phyloP scores from a whole-genome alignment of 2,888 invertebrate species.

The Noctua janthina region DNA sequence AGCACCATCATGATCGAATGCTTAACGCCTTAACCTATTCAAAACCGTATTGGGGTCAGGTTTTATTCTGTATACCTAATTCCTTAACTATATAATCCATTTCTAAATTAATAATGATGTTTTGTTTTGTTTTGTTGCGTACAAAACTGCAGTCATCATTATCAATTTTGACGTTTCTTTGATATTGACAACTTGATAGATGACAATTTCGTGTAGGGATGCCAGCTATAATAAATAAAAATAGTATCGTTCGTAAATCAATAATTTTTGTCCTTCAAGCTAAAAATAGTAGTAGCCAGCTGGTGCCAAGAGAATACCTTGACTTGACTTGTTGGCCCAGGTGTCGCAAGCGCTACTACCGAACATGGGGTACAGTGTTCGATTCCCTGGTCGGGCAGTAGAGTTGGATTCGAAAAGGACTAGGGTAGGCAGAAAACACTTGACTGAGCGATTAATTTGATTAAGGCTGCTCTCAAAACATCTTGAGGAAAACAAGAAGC shows the following conservation, averaged over 20 bases:
- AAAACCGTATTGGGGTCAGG: too few species aligned
- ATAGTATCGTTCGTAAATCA: slow-evolving; percentile 14
- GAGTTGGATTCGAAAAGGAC: neutral
- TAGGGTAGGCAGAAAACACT: neutral
- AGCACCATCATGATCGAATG: too few species aligned
- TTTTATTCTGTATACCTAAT: too few species aligned
- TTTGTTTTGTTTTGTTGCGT: too few species aligned
- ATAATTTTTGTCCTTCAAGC: neutral
- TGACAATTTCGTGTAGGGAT: slow-evolving; percentile 1
- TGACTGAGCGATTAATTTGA: neutral
- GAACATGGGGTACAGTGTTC: neutral
- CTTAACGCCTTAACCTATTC: too few species aligned
- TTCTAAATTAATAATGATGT: too few species aligned
- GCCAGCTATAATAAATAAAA: slow-evolving; percentile 29
- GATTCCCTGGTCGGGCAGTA: neutral
- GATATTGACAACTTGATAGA: too few species aligned
- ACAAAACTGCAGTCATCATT: too few species aligned
- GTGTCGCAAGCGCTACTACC: neutral
- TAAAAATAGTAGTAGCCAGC: neutral
- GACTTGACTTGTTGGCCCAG: neutral
- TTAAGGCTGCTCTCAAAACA: neutral
- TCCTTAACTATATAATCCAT: too few species aligned
- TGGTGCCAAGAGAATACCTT: neutral
- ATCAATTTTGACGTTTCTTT: too few species aligned
- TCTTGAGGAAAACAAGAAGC: neutral